Percentiles rank a stretch among this genome's conserved stretches.
Conservation (phyloP, 2,113 vertebrate genomes). For the Alethe castanea region DNA sequence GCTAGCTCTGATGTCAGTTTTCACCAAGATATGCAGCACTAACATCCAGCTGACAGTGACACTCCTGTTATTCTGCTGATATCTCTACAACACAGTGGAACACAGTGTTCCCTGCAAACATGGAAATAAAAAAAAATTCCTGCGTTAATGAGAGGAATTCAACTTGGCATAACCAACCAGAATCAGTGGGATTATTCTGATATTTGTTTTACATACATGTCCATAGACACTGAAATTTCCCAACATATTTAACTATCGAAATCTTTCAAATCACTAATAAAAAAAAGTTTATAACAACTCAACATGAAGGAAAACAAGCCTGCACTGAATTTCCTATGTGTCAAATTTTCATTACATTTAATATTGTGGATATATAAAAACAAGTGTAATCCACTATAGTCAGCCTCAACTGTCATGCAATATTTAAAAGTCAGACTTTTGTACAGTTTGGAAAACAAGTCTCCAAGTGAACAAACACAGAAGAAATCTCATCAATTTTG, state of each 20-base stretch:
- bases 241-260: neutral
- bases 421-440: neutral
- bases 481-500: neutral
- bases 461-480: neutral
- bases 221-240: neutral
- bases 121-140: neutral
- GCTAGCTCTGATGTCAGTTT: fast-evolving
- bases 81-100: neutral
- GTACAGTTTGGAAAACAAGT: neutral
- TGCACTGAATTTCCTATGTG: neutral
- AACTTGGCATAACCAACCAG: neutral
- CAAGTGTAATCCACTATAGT: neutral
- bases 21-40: neutral
- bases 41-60: neutral
- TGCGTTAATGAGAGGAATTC: neutral
- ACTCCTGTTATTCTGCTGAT: neutral
- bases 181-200: neutral
- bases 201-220: neutral
- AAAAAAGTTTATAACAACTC: neutral
- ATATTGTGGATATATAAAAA: neutral
- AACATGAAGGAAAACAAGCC: neutral
- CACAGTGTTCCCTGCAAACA: neutral
- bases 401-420: neutral
- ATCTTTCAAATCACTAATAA: neutral
- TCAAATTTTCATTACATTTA: neutral